Evolutionary conservation across 2,113 vertebrate genomes (phyloP).

Genomic region (Oplegnathus fasciatus): DNA sequence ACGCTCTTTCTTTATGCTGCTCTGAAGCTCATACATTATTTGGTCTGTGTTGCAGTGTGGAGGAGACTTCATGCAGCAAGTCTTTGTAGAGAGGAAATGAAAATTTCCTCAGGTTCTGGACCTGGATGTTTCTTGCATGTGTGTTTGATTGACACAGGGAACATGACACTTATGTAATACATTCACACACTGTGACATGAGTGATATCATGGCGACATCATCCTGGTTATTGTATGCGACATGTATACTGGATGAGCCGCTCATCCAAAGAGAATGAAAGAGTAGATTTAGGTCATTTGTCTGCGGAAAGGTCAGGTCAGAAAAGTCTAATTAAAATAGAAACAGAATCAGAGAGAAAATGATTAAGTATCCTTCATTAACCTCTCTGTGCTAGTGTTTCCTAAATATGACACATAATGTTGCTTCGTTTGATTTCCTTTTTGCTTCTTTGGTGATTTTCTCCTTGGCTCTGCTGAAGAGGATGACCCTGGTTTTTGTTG

Average conservation of each 20-base stretch:
- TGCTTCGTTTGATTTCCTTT: not conserved
- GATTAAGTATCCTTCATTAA: not conserved
- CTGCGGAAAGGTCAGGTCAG: slow-evolving; percentile 42
- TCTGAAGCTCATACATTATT: slow-evolving; percentile 37
- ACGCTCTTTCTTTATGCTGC: not conserved
- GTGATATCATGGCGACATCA: not conserved
- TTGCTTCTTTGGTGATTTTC: not conserved
- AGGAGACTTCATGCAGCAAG: not conserved
- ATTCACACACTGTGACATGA: slow-evolving; percentile 15
- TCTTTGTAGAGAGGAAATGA: not conserved
- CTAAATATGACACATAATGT: slow-evolving; percentile 2
- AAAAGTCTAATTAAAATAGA: slow-evolving; percentile 33
- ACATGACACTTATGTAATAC: slow-evolving; percentile 29
- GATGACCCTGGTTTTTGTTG: not conserved
- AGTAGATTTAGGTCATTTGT: slow-evolving; percentile 34
- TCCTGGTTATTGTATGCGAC: slow-evolving; percentile 47
- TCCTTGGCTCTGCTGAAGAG: not conserved
- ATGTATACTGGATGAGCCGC: slow-evolving; percentile 16
- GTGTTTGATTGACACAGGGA: slow-evolving; percentile 22
- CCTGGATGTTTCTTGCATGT: not conserved
- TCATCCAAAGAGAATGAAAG: slow-evolving; percentile 46
- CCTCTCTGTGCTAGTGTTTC: not conserved
- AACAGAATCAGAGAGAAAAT: slow-evolving; percentile 4
- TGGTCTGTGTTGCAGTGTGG: not conserved
- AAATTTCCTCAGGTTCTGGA: slow-evolving; percentile 2